A percentile compares a stretch with the other conserved stretches of the same genome.
Evolutionary conservation across 2,113 vertebrate genomes (phyloP).

Genomic region (Sinocyclocheilus rhinocerous): DNA sequence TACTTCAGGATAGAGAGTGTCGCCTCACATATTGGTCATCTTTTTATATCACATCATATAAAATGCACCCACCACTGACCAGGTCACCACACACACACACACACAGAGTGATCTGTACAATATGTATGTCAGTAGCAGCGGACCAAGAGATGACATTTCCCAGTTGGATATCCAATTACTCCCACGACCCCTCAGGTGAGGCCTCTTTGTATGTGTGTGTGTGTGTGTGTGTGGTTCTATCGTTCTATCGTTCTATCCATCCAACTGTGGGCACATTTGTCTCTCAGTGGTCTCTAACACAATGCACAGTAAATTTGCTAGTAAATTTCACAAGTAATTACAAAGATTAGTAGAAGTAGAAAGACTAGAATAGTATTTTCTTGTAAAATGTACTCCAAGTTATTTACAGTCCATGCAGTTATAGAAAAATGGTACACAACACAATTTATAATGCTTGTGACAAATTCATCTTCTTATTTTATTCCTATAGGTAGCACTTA

Average conservation of each 20-base stretch:
- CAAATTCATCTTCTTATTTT: not conserved
- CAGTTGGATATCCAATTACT: conserved; percentile 57
- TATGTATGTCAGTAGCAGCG: conserved; percentile 58
- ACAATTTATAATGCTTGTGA: too few relatives aligned
- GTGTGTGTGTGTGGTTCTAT: conserved; percentile 13
- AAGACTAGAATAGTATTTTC: too few relatives aligned
- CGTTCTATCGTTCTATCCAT: too few relatives aligned
- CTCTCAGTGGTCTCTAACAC: too few relatives aligned
- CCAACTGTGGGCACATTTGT: too few relatives aligned
- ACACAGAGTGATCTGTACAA: conserved; percentile 48
- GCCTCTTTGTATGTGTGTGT: conserved; percentile 9
- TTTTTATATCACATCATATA: conserved; percentile 53
- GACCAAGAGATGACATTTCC: conserved; percentile 61
- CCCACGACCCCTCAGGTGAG: conserved; percentile 27
- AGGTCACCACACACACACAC: conserved; percentile 43
- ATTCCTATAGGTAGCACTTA: not conserved
- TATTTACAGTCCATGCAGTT: too few relatives aligned
- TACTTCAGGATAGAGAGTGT: conserved; percentile 39
- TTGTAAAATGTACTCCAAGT: too few relatives aligned
- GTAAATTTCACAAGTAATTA: too few relatives aligned
- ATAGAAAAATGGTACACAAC: too few relatives aligned
- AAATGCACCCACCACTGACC: conserved; percentile 38
- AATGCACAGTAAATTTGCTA: too few relatives aligned
- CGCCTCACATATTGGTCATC: conserved; percentile 52
- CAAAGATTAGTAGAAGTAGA: too few relatives aligned